Evolutionary conservation across 2,797 vertebrate genomes (phyloP).

Genomic region (Neosilurus hyrtlii): DNA sequence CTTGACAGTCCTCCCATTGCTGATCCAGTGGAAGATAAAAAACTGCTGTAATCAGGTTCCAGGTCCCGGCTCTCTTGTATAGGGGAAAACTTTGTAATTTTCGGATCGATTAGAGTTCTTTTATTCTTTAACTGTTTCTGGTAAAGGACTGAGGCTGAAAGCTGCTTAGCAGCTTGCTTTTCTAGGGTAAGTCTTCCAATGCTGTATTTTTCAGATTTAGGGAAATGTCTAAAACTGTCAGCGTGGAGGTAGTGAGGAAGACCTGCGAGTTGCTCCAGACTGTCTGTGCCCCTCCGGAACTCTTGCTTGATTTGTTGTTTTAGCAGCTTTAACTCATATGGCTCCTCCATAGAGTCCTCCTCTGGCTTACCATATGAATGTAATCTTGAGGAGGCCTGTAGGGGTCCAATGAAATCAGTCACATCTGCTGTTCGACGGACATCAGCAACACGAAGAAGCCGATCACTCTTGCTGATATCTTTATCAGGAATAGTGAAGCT

Average conservation of each 20-base stretch:
- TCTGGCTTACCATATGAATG: slow-evolving; percentile 92
- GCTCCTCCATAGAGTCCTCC: slow-evolving; percentile 97
- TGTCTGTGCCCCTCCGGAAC: slow-evolving; percentile 91
- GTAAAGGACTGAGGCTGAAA: slow-evolving; percentile 91
- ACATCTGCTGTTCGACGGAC: slow-evolving; percentile 89
- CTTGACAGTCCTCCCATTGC: slow-evolving; percentile 88
- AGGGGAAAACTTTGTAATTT: slow-evolving; percentile 94
- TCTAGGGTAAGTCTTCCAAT: slow-evolving; percentile 96
- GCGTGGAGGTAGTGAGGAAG: slow-evolving; percentile 91
- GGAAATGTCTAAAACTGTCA: slow-evolving; percentile 92
- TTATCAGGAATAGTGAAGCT: slow-evolving; percentile 92
- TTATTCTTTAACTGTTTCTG: slow-evolving; percentile 98
- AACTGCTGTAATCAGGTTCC: slow-evolving; percentile 90
- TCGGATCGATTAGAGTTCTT: slow-evolving; percentile 90
- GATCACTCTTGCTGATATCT: slow-evolving; percentile 90
- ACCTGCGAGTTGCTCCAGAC: slow-evolving; percentile 87
- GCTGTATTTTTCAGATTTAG: slow-evolving; percentile 97
- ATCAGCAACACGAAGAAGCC: slow-evolving; percentile 86
- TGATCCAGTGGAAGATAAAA: slow-evolving; percentile 86
- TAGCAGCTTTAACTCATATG: slow-evolving; percentile 94
- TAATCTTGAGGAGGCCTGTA: slow-evolving; percentile 81
- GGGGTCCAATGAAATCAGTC: slow-evolving; percentile 88
- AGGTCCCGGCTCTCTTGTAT: slow-evolving; percentile 95
- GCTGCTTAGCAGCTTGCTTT: slow-evolving; percentile 98
- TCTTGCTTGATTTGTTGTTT: slow-evolving; percentile 99